phyloP scores from a whole-genome alignment of 2,113 vertebrate species.

The Eurystomus gularis region DNA sequence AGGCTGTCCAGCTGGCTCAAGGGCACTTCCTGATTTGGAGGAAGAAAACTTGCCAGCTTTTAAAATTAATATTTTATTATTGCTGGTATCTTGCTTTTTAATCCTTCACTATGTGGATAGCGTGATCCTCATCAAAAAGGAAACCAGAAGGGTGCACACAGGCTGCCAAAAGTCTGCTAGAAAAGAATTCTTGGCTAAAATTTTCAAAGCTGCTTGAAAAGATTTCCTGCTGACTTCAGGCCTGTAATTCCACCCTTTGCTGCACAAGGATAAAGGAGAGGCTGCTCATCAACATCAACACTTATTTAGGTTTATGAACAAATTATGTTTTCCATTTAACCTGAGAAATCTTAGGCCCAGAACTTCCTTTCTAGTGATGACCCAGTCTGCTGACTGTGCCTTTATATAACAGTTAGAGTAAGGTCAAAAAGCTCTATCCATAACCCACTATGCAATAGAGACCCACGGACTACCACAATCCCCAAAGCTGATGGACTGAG shows the following conservation, averaged over 20 bases:
- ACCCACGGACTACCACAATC: not conserved
- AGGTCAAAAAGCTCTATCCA: not conserved
- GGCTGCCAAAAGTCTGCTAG: slow-evolving; percentile 19
- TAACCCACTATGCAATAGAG: not conserved
- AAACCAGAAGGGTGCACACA: not conserved
- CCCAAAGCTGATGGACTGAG: not conserved
- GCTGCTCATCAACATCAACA: not conserved
- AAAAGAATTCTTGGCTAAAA: slow-evolving; percentile 23
- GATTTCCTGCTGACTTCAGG: slow-evolving; percentile 29
- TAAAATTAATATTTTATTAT: slow-evolving; percentile 25
- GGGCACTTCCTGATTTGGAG: not conserved
- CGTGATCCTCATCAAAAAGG: not conserved
- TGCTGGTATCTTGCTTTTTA: slow-evolving; percentile 27
- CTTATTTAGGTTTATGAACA: not conserved
- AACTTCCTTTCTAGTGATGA: not conserved
- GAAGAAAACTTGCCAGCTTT: slow-evolving; percentile 6
- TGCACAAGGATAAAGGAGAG: not conserved
- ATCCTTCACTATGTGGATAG: slow-evolving; percentile 18
- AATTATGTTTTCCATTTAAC: not conserved
- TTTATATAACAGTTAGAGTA: not conserved
- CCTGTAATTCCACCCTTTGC: not conserved
- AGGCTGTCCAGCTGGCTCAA: slow-evolving; percentile 21
- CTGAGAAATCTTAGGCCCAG: not conserved
- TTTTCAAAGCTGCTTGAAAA: slow-evolving; percentile 14
- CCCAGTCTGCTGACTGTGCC: not conserved